Conservation (phyloP, 2,888 invertebrate genomes). For the Julus scanicus region DNA sequence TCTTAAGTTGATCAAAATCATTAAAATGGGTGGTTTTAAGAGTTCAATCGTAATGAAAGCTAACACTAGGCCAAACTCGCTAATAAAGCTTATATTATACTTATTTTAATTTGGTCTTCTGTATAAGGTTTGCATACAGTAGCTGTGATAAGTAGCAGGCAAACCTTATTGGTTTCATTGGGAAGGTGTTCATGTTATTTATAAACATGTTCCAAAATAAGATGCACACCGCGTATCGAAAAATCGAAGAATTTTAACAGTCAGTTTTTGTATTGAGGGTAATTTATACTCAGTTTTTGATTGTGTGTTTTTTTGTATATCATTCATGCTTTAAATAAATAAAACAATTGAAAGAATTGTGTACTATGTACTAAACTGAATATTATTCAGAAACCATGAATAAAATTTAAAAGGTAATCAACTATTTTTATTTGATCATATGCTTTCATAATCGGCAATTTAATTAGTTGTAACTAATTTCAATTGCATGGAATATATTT, state of each 20-base stretch:
- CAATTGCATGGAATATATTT: background rate
- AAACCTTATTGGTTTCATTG: background rate
- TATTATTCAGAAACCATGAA: background rate
- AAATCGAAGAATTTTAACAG: slow-evolving; percentile 12
- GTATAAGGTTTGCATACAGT: slow-evolving; percentile 3
- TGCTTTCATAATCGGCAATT: background rate
- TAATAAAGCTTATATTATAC: background rate
- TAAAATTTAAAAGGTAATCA: background rate
- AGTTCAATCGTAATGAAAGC: background rate
- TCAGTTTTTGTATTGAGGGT: slow-evolving; percentile 35
- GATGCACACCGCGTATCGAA: background rate
- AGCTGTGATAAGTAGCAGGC: slow-evolving; percentile 6
- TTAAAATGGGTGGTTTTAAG: background rate
- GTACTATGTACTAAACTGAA: background rate
- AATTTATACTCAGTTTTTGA: slow-evolving; percentile 42
- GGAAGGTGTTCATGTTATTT: background rate
- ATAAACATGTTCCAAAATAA: background rate
- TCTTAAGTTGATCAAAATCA: background rate
- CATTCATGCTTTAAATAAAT: slow-evolving; percentile 5
- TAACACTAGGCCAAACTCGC: slow-evolving; percentile 12
- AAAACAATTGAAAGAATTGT: background rate
- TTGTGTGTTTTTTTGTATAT: background rate
- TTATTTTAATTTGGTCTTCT: slow-evolving; percentile 30
- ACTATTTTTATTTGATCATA: background rate
- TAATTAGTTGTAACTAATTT: background rate